Evolutionary conservation across 92 coral and sea anemone genomes (phyloP), one percentile per base, ranked within the genome.

Genomic region (Bergia puertoricense): DNA sequence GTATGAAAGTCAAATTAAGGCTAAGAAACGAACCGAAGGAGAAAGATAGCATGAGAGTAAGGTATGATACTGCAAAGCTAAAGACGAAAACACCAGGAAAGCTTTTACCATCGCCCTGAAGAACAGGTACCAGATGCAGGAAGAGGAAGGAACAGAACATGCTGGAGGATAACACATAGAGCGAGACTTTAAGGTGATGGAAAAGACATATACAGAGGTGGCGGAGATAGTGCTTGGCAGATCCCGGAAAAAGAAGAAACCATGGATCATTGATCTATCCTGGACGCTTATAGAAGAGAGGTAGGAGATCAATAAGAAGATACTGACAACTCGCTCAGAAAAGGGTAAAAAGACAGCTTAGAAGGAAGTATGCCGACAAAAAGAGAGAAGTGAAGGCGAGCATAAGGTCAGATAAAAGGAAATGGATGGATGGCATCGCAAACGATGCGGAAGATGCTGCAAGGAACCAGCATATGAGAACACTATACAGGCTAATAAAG

Each of bases 381-480:
- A 11, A 56, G 2, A 11, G 65, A 46, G 51, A 46, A 56, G 92
- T 91, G 81, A 91, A 89, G 77, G 36, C 50, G 41, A 89, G 89
- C 51, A 46, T 88, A 42, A 89, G 79, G 66, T 8, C 54, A 65
- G 74, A 91, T 56, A 56, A 79, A 46, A 46, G 51, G 51, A 7
- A 46, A 46, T 4, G 51, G 51, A 46, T 46, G 51, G 51, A 46
- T 46, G 51, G 8, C 51, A 46, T 46, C 37, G 89, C 93, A 54
- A 76, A 57, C 2, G 86, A 91, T 37, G 93, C 90, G 37, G 86
- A 89, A 41, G 90, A 89, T 3, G 91, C 92, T 42, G 89, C 91
- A 66, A 44, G 76, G 40, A 89, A 75, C 30, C 80, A 75, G 44
- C 3, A 85, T 41, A 74, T 91, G 86, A 89, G 79, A 37, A 89